Evolutionary conservation across 2,113 vertebrate species (phyloP).

Genomic region (Eudorcas thomsonii): DNA sequence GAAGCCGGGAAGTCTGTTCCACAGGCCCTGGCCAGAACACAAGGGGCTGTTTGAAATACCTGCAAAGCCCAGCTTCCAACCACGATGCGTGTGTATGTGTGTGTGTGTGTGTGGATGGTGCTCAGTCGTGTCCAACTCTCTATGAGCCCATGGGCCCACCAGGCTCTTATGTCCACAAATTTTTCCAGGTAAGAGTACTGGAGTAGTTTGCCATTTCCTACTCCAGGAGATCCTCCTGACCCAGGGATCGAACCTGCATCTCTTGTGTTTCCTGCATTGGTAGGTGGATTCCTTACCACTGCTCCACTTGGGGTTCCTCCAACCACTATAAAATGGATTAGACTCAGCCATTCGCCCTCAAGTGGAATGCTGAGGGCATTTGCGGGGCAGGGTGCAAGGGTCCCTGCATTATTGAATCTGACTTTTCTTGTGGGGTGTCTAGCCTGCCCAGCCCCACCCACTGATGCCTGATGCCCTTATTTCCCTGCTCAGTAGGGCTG

Average conservation of each 20-base stretch:
- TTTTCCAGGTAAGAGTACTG: neutral
- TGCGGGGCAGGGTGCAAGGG: fast-evolving
- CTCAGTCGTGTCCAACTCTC: neutral
- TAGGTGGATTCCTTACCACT: fast-evolving
- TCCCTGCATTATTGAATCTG: fast-evolving
- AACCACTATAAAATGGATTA: neutral
- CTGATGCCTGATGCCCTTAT: neutral
- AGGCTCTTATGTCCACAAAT: neutral
- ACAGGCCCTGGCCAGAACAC: neutral
- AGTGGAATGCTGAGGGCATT: neutral
- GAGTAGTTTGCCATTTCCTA: neutral
- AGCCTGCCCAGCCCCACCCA: neutral
- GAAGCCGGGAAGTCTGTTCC: neutral
- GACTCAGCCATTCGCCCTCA: neutral
- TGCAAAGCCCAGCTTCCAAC: neutral
- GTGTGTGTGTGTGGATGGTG: neutral
- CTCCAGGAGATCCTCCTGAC: neutral
- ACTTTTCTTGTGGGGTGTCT: neutral
- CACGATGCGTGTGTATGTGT: fast-evolving
- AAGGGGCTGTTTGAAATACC: neutral
- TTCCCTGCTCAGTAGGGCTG: too few relatives aligned
- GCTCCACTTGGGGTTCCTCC: neutral
- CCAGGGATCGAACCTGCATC: neutral
- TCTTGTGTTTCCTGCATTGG: neutral
- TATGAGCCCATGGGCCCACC: neutral